Base-by-base conservation (phyloP, 1,140 invertebrate species). In the Drosophila aff. region DNA sequence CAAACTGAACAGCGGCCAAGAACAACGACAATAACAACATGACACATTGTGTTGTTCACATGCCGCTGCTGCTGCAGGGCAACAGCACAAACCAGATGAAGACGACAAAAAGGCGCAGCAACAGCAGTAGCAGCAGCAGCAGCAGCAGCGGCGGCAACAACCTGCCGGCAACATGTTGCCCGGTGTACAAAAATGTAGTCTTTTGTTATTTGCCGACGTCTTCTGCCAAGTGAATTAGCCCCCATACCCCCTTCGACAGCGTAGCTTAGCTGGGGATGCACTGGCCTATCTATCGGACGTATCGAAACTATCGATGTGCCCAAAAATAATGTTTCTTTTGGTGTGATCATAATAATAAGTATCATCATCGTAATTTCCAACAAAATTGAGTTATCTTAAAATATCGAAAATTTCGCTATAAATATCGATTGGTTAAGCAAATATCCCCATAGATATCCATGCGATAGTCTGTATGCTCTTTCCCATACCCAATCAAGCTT, bases 21-120 rank as follows among this genome's bases (percentile, higher is more conserved):
- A 63, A 76, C 68, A 78, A 64, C 62, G 67, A 76, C 64, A 66
- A 66, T 65, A 75, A 82, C 81, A 87, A 87, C 84, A 89, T 89
- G 85, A 89, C 84, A 89, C 84, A 81, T 90, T 73, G 67, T 73
- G 71, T 61, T 90, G 84, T 89, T 89, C 85, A 84, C 81, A 90
- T 84, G 85, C 84, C 74, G 81, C 84, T 9, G 55, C 84, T 9
- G 55, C 67, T 49, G 57, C 59, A 68, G 72, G 66, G 69, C 69
- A 81, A 66, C 75, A 71, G n/a, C 53, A 57, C 53, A 44, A 61
- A 72, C 76, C 66, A 79, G 84, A 87, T 87, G 84, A 87, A 87
- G 84, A 87, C 85, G 77, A 87, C 84, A 87, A 89, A 74, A 73
- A 81, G 84, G 52, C 78, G 59, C 66, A 13, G 59, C 66, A 13